Percentiles rank a stretch among this genome's conserved stretches.
Evolutionary conservation across 1,140 invertebrate species (phyloP).

Genomic region (Aricia agestis): DNA sequence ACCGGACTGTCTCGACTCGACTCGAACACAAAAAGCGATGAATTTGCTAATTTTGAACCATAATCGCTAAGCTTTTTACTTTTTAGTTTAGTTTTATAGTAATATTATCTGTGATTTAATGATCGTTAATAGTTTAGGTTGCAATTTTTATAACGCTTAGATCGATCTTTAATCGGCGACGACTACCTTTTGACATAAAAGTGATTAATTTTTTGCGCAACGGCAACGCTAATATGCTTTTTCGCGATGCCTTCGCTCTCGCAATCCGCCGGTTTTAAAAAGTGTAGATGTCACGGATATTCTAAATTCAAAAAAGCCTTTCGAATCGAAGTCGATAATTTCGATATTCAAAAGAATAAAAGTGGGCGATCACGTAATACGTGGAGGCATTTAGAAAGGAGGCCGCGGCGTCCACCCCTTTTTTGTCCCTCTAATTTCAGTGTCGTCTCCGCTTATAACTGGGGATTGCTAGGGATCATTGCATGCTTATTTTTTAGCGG

Average conservation of each 20-base stretch:
- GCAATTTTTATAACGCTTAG: background rate
- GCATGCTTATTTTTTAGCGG: slow-evolving; percentile 66
- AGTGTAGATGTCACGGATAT: background rate
- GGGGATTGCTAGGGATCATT: slow-evolving; percentile 58
- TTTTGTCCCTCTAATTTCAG: slow-evolving; percentile 55
- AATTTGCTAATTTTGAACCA: background rate
- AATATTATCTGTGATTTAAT: background rate
- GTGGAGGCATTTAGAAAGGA: slow-evolving; percentile 51
- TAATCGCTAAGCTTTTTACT: background rate
- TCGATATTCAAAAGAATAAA: slow-evolving; percentile 13
- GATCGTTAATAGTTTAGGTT: background rate
- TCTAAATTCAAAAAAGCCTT: slow-evolving; percentile 9
- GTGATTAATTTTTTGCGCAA: slow-evolving; percentile 10
- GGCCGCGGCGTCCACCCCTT: slow-evolving; percentile 36
- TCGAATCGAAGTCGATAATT: slow-evolving; percentile 2
- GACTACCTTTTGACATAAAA: background rate
- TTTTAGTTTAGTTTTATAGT: background rate
- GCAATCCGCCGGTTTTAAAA: background rate
- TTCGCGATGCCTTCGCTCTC: background rate
- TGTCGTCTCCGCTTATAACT: slow-evolving; percentile 45
- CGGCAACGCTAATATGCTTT: background rate
- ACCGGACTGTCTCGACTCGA: background rate
- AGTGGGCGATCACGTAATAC: slow-evolving; percentile 32
- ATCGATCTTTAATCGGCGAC: background rate
- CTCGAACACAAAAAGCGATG: background rate